These are phyloP conservation scores for Phyllotreta striolata DNA, from an alignment of 2,888 invertebrate genomes.

Conservation along the genomic window DNA sequence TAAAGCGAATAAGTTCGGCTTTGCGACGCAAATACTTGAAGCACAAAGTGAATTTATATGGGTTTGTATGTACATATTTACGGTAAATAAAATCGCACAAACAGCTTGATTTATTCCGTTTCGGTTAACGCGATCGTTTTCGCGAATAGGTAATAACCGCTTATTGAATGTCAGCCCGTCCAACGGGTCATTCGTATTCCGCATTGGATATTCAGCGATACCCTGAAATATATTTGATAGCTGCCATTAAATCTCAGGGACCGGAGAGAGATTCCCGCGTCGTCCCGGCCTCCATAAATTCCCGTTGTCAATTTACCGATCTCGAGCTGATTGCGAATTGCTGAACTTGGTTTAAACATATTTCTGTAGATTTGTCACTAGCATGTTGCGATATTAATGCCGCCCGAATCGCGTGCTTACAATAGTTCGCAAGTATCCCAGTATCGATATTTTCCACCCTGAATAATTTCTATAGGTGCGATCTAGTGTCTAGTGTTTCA, in stretches of 20 bases:
- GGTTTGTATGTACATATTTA: not conserved
- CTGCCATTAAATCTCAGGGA: slow-evolving; percentile 25
- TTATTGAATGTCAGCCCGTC: slow-evolving; percentile 26
- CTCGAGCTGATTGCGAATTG: slow-evolving; percentile 24
- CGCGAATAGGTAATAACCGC: slow-evolving; percentile 22
- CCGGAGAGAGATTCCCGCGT: slow-evolving; percentile 22
- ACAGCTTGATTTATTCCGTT: slow-evolving; percentile 16
- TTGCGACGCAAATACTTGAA: too few species aligned
- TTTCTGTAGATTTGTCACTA: slow-evolving; percentile 20
- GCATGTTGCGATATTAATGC: slow-evolving; percentile 9
- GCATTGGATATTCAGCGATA: slow-evolving; percentile 27
- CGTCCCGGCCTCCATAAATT: slow-evolving; percentile 22
- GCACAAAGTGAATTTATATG: too few species aligned
- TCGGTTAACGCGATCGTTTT: slow-evolving; percentile 17
- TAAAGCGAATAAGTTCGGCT: too few species aligned
- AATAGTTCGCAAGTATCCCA: too few species aligned
- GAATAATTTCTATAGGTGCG: too few species aligned
- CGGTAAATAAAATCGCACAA: slow-evolving; percentile 20
- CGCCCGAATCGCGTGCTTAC: too few species aligned
- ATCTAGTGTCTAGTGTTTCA: too few species aligned
- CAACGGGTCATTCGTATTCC: slow-evolving; percentile 16
- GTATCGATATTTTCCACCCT: too few species aligned
- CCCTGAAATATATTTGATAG: slow-evolving; percentile 26
- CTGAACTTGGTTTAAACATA: slow-evolving; percentile 17
- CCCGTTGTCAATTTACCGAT: slow-evolving; percentile 23